phyloP scores from a whole-genome alignment of 1,140 invertebrate species.

The Hyles vespertilio region DNA sequence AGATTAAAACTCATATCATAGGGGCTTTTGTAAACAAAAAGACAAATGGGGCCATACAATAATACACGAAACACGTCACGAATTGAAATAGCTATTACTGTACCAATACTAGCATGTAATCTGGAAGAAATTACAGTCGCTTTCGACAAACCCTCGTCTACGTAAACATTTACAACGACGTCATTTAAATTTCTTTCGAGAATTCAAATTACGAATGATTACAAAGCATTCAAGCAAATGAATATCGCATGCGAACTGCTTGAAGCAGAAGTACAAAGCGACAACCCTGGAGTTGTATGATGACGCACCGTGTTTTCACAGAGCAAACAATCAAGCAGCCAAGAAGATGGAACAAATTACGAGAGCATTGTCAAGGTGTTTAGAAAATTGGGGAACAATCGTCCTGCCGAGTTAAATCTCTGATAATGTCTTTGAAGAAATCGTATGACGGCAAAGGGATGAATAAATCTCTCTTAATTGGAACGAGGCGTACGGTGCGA shows the following conservation, averaged over 20 bases:
- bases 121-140: constrained; percentile 10
- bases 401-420: constrained; percentile 61
- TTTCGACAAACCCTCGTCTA: constrained; percentile 17
- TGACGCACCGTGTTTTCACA: constrained; percentile 51
- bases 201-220: constrained; percentile 44
- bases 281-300: constrained; percentile 32
- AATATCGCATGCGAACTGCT: constrained; percentile 51
- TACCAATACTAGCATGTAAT: not conserved
- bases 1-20: constrained; percentile 3
- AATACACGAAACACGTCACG: too few relatives aligned
- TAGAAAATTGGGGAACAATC: constrained; percentile 67
- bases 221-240: constrained; percentile 49
- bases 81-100: too few relatives aligned
- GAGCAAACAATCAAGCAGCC: constrained; percentile 51
- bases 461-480: constrained; percentile 71
- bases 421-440: constrained; percentile 62
- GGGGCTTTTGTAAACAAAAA: not conserved
- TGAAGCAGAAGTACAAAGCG: constrained; percentile 42
- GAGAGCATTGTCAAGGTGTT: constrained; percentile 59
- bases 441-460: constrained; percentile 43
- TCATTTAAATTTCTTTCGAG: constrained; percentile 38
- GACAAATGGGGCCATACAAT: too few relatives aligned
- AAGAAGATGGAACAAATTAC: constrained; percentile 63
- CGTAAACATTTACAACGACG: constrained; percentile 40
- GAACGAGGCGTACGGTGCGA: constrained; percentile 48